A percentile compares a stretch with the other conserved stretches of the same genome.
These are phyloP conservation scores for Odobenus rosmarus DNA, from an alignment of 2,113 vertebrate genomes.

Conservation along the genomic window DNA sequence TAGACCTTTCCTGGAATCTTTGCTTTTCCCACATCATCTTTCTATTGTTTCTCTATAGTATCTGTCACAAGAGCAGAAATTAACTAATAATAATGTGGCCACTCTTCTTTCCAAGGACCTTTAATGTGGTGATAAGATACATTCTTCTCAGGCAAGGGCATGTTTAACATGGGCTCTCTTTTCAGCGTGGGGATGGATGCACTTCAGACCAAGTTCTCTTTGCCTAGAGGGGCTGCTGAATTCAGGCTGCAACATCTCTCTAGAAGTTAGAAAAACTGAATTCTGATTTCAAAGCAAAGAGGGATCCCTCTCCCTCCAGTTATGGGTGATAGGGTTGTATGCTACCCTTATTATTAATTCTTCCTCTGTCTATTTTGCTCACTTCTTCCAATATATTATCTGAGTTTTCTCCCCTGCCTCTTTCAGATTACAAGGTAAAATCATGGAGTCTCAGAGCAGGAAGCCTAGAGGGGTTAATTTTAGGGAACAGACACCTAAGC, in stretches of 20 bases:
- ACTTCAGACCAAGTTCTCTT: neutral
- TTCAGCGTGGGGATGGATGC: too few relatives aligned
- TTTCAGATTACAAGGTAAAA: neutral
- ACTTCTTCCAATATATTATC: neutral
- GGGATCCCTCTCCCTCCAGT: rapidly evolving
- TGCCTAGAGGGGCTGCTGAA: neutral
- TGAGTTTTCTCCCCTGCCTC: neutral
- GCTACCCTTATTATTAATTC: neutral
- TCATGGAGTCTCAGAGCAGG: neutral
- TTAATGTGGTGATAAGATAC: neutral
- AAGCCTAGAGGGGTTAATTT: neutral
- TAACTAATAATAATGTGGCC: neutral
- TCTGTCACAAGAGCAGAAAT: neutral
- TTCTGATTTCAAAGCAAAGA: neutral
- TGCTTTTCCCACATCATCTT: neutral
- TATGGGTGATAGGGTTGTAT: rapidly evolving
- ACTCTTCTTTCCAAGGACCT: neutral
- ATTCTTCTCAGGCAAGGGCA: neutral
- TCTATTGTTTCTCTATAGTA: neutral
- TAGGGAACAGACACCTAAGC: neutral
- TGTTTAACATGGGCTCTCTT: neutral
- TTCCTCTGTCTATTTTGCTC: neutral
- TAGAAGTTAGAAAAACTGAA: neutral
- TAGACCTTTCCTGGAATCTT: neutral
- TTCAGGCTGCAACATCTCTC: neutral